Evolutionary conservation across 2,888 invertebrate species (phyloP), one percentile per base, ranked within the genome.

Genomic region (Caenorhabditis wallacei): DNA sequence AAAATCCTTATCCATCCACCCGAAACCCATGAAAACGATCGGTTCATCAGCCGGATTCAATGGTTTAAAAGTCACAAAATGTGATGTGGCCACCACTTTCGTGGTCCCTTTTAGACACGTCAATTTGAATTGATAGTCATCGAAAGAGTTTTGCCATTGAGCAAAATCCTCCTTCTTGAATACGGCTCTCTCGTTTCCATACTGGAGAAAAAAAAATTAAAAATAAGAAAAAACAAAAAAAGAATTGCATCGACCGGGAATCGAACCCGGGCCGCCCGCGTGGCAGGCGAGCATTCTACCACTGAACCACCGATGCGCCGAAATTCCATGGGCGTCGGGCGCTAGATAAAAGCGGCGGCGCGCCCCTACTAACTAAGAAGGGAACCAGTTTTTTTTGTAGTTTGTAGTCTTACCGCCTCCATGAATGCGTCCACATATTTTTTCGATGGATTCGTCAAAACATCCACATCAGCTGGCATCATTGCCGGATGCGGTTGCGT

Each of bases 221-320:
- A 18, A 10, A 18, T 51, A 4, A 51, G 8, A 30, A 30, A 30
- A 30, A 30, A 30, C 4, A 0, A 63, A 71, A 84, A 79, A 79
- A 48, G 37, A 66, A 63, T 82, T 84, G 84, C 87, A 84, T 88
- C 87, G 87, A 74, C 88, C 88, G 88, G 88, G 88, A 88, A 88
- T 88, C 88, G 88, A 88, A 88, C 88, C 88, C 88, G 88, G 87
- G 87, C 84, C 88, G 85, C 87, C 86, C 88, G 87, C 88, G 88
- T 88, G 88, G 88, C 87, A 87, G 88, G 88, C 88, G 88, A 86
- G 87, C 86, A 88, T 88, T 88, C 88, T 88, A 88, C 88, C 88
- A 88, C 86, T 88, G 87, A 87, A 88, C 88, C 88, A 87, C 82
- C 88, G 86, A 88, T 79, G 69, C 70, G 40, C 4, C 16, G 10